Conservation (phyloP, 64 coral and sea anemone genomes). For the Actinia tenebrosa region DNA sequence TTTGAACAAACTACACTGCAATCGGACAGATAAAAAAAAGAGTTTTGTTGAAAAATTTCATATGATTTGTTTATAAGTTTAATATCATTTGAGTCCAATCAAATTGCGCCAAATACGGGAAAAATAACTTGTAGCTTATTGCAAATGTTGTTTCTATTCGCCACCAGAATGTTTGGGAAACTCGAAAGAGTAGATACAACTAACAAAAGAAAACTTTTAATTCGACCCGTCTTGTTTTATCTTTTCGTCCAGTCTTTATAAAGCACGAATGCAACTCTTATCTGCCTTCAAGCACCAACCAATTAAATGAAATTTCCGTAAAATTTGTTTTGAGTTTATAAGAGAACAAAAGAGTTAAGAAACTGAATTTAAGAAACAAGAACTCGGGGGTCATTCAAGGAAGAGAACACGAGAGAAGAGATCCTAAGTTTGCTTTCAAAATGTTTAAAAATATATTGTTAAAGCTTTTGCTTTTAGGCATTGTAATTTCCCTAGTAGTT, state of each 20-base stretch:
- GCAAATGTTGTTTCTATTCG: background rate
- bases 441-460: slow-evolving; percentile 24
- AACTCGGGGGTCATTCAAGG: background rate
- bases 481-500: slow-evolving; percentile 2
- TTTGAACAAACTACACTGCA: too few relatives aligned
- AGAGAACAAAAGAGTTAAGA: background rate
- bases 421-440: slow-evolving; percentile 12
- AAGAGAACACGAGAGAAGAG: background rate
- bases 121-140: background rate
- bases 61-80: too few relatives aligned
- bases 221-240: background rate
- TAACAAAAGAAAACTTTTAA: background rate
- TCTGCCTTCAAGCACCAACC: background rate
- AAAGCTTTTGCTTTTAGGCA: slow-evolving; percentile 25
- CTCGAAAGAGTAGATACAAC: background rate
- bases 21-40: too few relatives aligned
- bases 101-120: background rate
- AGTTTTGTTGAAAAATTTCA: too few relatives aligned
- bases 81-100: background rate
- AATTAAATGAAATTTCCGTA: background rate
- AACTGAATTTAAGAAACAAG: background rate
- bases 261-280: background rate
- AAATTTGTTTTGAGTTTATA: background rate
- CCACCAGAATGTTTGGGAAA: background rate
- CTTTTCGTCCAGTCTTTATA: background rate